phyloP scores from a whole-genome alignment of 2,888 invertebrate genomes.

The Lasioglossum figueresi region DNA sequence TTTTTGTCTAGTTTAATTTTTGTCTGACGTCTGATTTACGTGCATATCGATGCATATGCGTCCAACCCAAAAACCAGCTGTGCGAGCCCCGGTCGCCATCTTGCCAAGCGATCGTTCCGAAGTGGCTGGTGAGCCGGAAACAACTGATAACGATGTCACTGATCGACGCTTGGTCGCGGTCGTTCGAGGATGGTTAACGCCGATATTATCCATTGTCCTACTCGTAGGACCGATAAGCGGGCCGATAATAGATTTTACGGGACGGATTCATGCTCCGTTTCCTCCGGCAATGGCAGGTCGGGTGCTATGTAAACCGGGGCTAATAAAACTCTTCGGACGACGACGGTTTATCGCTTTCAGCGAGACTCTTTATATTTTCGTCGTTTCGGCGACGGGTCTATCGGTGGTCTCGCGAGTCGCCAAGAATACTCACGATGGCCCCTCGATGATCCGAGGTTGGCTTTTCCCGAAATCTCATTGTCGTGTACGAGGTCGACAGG shows the following conservation, averaged over 20 bases:
- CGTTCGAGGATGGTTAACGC: slow-evolving; percentile 76
- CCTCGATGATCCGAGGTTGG: neutral
- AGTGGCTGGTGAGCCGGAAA: slow-evolving; percentile 82
- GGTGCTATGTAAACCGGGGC: slow-evolving; percentile 1
- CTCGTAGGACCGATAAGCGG: slow-evolving; percentile 65
- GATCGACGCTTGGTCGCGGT: slow-evolving; percentile 78
- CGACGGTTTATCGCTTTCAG: slow-evolving; percentile 16
- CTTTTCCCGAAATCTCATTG: slow-evolving; percentile 12
- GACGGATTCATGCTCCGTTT: slow-evolving; percentile 65
- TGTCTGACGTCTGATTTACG: neutral
- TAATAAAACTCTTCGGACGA: slow-evolving; percentile 38
- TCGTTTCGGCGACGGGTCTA: neutral
- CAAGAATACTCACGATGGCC: neutral
- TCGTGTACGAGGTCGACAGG: slow-evolving; percentile 62
- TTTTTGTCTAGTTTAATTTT: slow-evolving; percentile 19
- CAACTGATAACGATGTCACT: slow-evolving; percentile 82
- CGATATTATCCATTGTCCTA: slow-evolving; percentile 78
- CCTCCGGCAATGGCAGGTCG: slow-evolving; percentile 51
- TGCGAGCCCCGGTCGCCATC: slow-evolving; percentile 75
- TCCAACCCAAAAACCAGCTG: slow-evolving; percentile 38
- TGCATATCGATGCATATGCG: slow-evolving; percentile 24
- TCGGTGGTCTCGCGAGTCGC: neutral
- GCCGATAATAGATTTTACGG: slow-evolving; percentile 75
- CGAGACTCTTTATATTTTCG: slow-evolving; percentile 3
- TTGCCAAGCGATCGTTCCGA: slow-evolving; percentile 70